Conservation (phyloP, 1,140 invertebrate genomes). For the Zaprionus camerounensis region DNA sequence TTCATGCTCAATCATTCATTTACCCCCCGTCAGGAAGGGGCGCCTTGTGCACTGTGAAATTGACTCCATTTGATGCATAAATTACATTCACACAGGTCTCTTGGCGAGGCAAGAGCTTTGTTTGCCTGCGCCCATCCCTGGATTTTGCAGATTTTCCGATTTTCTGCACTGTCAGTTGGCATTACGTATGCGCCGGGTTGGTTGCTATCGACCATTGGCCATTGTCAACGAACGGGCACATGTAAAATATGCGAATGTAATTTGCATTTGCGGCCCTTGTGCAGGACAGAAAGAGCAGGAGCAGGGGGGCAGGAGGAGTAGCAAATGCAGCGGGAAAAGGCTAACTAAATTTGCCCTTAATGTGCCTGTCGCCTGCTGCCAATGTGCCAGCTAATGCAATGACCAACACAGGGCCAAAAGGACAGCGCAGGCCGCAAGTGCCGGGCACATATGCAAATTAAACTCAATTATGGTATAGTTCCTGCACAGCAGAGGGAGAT, state of each 20-base stretch:
- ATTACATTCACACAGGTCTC: constrained; percentile 52
- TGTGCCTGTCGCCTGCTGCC: constrained; percentile 21
- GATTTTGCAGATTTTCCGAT: constrained; percentile 65
- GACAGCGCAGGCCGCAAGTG: constrained; percentile 8
- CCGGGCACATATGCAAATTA: constrained; percentile 27
- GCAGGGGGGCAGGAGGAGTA: background rate
- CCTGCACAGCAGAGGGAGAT: background rate
- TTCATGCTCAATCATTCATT: constrained; percentile 14
- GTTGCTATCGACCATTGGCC: constrained; percentile 17
- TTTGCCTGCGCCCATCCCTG: constrained; percentile 33
- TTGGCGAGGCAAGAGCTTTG: constrained; percentile 13
- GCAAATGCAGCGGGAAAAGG: constrained; percentile 6
- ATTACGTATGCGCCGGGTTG: constrained; percentile 61
- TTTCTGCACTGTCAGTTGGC: constrained; percentile 63
- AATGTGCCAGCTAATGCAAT: constrained; percentile 44
- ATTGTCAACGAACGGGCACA: constrained; percentile 27
- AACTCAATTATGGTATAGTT: constrained; percentile 46
- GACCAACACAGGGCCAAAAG: constrained; percentile 1
- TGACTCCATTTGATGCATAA: constrained; percentile 62
- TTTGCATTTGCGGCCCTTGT: constrained; percentile 55
- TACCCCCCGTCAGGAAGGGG: constrained; percentile 1
- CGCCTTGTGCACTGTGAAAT: constrained; percentile 41
- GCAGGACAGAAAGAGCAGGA: constrained; percentile 2
- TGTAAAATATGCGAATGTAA: constrained; percentile 65
- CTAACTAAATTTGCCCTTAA: constrained; percentile 48